phyloP scores from a whole-genome alignment of 2,113 vertebrate genomes.

The Vicugna pacos region DNA sequence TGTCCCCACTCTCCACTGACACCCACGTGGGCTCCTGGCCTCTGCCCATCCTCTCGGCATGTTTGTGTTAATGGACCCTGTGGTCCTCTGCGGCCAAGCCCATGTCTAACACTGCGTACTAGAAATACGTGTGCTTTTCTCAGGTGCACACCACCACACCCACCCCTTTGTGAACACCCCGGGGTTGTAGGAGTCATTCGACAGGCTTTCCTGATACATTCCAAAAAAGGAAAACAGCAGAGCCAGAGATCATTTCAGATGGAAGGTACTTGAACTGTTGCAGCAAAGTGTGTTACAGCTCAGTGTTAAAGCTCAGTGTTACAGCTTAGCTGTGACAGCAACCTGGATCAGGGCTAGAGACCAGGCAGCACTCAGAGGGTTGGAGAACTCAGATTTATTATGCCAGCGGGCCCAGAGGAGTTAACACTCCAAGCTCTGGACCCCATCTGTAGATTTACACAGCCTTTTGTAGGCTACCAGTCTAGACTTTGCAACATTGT shows the following conservation, averaged over 20 bases:
- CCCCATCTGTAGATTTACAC: too few species aligned
- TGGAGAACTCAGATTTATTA: too few species aligned
- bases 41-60: rapidly evolving
- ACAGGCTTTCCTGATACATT: not conserved
- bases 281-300: too few species aligned
- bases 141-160: not conserved
- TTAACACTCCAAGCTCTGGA: too few species aligned
- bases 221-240: not conserved
- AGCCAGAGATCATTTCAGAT: not conserved
- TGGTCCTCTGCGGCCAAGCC: not conserved
- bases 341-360: too few species aligned
- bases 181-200: not conserved
- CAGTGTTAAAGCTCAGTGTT: too few species aligned
- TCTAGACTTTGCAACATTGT: too few species aligned
- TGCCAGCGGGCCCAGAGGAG: too few species aligned
- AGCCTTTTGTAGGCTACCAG: too few species aligned
- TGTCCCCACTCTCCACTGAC: not conserved
- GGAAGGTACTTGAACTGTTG: not conserved
- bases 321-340: too few species aligned
- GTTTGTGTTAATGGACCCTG: not conserved
- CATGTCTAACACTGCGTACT: not conserved
- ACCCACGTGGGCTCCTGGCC: too few species aligned
- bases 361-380: too few species aligned
- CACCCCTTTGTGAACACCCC: not conserved
- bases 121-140: not conserved